Percentiles rank a stretch among this genome's conserved stretches.
These are phyloP conservation scores for Phylloscopus trochilus DNA, from an alignment of 2,113 vertebrate species.

Conservation along the genomic window DNA sequence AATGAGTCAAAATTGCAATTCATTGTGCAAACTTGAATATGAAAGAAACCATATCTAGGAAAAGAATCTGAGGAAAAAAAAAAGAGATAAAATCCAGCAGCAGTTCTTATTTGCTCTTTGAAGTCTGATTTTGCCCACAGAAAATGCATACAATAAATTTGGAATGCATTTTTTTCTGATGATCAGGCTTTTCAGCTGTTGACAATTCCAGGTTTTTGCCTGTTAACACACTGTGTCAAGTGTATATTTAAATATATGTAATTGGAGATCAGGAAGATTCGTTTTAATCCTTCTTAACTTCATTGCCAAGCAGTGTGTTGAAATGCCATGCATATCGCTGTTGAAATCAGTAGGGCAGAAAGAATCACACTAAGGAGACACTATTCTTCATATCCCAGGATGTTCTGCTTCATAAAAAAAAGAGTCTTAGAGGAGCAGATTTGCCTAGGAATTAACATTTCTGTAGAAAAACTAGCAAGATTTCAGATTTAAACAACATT, in stretches of 20 bases:
- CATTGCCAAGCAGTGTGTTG: neutral
- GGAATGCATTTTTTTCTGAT: neutral
- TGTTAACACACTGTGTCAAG: neutral
- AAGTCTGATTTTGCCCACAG: neutral
- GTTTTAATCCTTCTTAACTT: neutral
- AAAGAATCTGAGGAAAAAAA: neutral
- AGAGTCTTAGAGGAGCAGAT: neutral
- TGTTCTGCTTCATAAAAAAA: neutral
- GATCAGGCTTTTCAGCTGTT: neutral
- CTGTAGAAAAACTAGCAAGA: neutral
- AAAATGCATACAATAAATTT: neutral
- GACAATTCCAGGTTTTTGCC: neutral
- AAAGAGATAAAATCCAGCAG: neutral
- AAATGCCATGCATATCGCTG: neutral
- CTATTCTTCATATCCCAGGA: neutral
- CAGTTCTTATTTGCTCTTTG: neutral
- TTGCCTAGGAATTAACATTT: neutral
- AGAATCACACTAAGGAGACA: neutral
- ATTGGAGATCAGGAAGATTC: neutral
- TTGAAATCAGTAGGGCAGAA: neutral
- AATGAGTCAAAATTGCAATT: constrained; percentile 38
- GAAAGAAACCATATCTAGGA: neutral
- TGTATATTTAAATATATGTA: neutral
- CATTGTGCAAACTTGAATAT: constrained; percentile 31
- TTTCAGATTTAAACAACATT: neutral